Conservation (phyloP, 2,888 invertebrate genomes). For the Sthenelais limicola region DNA sequence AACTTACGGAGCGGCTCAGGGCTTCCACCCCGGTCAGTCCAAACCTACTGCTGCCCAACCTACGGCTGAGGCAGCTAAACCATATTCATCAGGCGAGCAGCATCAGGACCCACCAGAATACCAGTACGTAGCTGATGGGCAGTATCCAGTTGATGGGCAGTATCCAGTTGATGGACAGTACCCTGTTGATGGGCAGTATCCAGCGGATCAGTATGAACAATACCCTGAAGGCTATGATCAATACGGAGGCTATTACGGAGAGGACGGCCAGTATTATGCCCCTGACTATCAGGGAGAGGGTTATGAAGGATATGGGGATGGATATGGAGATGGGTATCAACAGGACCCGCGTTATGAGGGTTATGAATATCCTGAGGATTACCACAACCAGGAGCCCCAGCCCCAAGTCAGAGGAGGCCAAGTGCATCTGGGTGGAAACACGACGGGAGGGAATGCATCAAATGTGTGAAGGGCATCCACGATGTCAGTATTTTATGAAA, state of each 20-base stretch:
- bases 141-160: neutral
- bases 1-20: neutral
- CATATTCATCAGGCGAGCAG: neutral
- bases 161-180: constrained; percentile 3
- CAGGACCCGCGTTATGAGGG: neutral
- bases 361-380: no score
- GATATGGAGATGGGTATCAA: no score
- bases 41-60: neutral
- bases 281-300: neutral
- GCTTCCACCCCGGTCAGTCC: neutral
- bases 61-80: neutral
- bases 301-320: neutral
- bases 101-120: no score
- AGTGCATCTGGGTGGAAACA: neutral
- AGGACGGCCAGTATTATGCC: no score
- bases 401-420: neutral
- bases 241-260: no score
- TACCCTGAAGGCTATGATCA: neutral
- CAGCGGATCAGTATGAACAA: neutral
- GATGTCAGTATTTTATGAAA: no score
- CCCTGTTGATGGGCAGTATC: neutral
- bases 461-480: no score
- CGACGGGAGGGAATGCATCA: no score
- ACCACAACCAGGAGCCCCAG: neutral
- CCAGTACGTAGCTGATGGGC: neutral